Base-by-base conservation (phyloP, 2,797 vertebrate genomes). In the Sebastes glaucus region DNA sequence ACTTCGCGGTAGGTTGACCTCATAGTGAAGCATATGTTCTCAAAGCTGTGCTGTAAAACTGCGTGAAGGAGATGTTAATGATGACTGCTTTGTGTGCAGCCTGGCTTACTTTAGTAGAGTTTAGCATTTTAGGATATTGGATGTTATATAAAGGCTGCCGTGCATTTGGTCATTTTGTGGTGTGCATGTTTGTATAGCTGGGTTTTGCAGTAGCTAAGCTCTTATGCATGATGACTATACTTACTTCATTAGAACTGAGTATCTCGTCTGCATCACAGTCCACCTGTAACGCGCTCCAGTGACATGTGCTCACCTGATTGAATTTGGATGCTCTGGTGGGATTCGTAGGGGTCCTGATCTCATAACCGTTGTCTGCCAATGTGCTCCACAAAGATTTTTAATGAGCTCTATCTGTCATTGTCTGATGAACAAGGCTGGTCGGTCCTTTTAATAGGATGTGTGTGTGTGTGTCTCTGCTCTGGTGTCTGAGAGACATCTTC, bases 371-470 rank as follows among this genome's bases (percentile, higher is more conserved):
- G 74, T 87, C 83, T 90, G 85, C 77, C 81, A 86, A 80, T 86
- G 86, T 87, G 73, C 63, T 67, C 78, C 74, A 78, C 77, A 85
- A 77, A 80, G 76, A 57, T 69, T 74, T 83, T 81, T 89, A 90
- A 87, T 91, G 77, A 85, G 72, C 79, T 66, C 66, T 68, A 80
- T 89, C 84, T 91, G 71, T 90, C 88, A 87, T 74, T 88, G 89
- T 91, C 83, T 85, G 83, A 70, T 38, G 80, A 79, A 71, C 78
- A 70, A 85, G 85, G 75, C 84, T 78, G 78, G 23, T 68, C 22
- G 11, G 33, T 74, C 6, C 56, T 75, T 68, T 78, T 87, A 86
- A 89, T 83, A 66, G 84, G 87, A 66, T 27, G n/a, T 59, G 64
- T 27, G n/a, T 27, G n/a, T 59, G 67, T 74, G 67, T 86, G 68